These are phyloP conservation scores for Lathamus discolor DNA, from an alignment of 2,113 vertebrate species.

Conservation along the genomic window DNA sequence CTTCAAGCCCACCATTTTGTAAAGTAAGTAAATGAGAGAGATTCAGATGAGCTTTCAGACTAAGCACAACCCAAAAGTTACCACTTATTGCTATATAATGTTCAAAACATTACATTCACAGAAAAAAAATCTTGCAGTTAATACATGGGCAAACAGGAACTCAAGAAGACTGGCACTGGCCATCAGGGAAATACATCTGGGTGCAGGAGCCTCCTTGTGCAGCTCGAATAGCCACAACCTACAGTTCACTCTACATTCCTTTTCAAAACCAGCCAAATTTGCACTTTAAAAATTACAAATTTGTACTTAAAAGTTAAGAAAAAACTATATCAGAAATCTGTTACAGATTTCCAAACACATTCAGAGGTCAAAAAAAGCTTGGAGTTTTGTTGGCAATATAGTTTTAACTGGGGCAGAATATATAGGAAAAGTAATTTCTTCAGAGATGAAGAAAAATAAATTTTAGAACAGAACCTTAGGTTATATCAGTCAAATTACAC, in stretches of 20 bases:
- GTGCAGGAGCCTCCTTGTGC: not conserved
- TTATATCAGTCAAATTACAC: not conserved
- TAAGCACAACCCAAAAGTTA: not conserved
- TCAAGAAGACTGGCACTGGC: not conserved
- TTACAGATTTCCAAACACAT: not conserved
- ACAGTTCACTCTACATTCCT: not conserved
- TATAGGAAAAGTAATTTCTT: not conserved
- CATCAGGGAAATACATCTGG: not conserved
- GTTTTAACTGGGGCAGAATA: not conserved
- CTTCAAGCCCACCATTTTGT: not conserved
- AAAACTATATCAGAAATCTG: not conserved
- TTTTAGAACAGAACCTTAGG: not conserved
- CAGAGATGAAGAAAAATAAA: not conserved
- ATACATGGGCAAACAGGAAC: accelerated
- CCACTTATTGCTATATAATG: not conserved
- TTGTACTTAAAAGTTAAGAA: not conserved
- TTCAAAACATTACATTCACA: not conserved
- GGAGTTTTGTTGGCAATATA: not conserved
- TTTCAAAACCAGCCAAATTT: not conserved
- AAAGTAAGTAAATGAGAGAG: not conserved
- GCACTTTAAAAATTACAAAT: not conserved
- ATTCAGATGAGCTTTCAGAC: not conserved
- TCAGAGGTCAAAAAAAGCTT: not conserved
- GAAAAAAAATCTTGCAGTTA: not conserved
- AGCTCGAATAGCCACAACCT: not conserved